Conservation (phyloP, 2,113 vertebrate genomes). For the Carassius carassius region DNA sequence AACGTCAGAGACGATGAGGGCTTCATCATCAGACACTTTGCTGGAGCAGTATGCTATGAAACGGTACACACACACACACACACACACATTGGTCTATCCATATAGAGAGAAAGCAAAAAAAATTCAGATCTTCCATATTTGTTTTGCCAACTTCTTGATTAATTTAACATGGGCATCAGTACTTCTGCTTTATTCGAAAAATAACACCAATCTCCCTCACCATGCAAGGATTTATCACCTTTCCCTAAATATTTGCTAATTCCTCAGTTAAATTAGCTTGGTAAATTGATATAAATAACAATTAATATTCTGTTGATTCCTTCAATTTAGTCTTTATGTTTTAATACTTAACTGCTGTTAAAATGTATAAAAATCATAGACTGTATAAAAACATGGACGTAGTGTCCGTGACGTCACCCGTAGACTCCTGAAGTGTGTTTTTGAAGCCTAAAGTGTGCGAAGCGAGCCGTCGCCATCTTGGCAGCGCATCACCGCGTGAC, state of each 20-base stretch:
- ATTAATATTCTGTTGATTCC: too few relatives aligned
- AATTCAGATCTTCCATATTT: not conserved
- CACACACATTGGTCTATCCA: not conserved
- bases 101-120: not conserved
- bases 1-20: conserved; percentile 97
- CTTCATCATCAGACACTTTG: conserved; percentile 95
- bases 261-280: too few relatives aligned
- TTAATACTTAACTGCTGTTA: not conserved
- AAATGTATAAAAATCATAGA: too few relatives aligned
- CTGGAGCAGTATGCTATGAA: conserved; percentile 97
- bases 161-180: not conserved
- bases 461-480: too few relatives aligned
- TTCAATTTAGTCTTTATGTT: too few relatives aligned
- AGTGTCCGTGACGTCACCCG: too few relatives aligned
- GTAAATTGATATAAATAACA: too few relatives aligned
- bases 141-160: not conserved
- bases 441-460: too few relatives aligned
- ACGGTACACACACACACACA: conserved; percentile 76
- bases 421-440: too few relatives aligned
- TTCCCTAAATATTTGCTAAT: not conserved
- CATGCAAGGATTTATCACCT: not conserved
- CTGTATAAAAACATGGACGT: too few relatives aligned
- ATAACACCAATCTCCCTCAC: not conserved
- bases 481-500: too few relatives aligned
- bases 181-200: not conserved